phyloP scores from a whole-genome alignment of 2,113 vertebrate genomes.

The Rana temporaria region DNA sequence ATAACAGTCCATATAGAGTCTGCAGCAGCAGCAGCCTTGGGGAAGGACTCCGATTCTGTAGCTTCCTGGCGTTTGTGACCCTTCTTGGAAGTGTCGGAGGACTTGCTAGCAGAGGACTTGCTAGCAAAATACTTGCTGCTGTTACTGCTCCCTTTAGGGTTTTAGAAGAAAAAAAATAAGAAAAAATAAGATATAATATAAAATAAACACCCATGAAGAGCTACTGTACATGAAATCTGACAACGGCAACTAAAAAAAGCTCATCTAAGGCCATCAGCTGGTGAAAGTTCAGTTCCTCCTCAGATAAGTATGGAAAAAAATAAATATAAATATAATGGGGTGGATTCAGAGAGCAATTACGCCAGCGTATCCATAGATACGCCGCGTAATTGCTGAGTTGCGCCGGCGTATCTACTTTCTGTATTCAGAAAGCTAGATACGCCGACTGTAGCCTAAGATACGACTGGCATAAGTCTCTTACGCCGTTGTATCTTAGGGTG shows the following conservation, averaged over 20 bases:
- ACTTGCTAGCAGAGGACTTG: conserved; percentile 81
- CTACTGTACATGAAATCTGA: background rate
- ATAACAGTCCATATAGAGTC: conserved; percentile 82
- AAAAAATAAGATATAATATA: background rate
- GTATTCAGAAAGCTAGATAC: no score
- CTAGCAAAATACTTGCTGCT: conserved; percentile 81
- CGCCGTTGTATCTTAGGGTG: no score
- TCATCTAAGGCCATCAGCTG: no score
- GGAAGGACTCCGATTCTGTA: conserved; percentile 63
- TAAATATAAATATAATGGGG: no score
- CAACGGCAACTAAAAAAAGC: background rate
- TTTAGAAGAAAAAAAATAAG: conserved; percentile 12
- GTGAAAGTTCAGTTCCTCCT: no score
- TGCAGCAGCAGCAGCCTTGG: conserved; percentile 66
- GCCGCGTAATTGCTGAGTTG: no score
- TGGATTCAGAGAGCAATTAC: no score
- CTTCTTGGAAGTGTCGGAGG: conserved; percentile 73
- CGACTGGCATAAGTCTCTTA: no score
- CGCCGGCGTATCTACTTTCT: no score
- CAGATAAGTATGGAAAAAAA: no score
- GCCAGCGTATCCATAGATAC: no score
- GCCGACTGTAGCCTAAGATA: no score
- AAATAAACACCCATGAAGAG: background rate
- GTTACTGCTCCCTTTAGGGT: conserved; percentile 71
- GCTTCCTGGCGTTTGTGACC: conserved; percentile 68